Evolutionary conservation across 2,113 vertebrate species (phyloP).

Genomic region (Gasterosteus aculeatus): DNA sequence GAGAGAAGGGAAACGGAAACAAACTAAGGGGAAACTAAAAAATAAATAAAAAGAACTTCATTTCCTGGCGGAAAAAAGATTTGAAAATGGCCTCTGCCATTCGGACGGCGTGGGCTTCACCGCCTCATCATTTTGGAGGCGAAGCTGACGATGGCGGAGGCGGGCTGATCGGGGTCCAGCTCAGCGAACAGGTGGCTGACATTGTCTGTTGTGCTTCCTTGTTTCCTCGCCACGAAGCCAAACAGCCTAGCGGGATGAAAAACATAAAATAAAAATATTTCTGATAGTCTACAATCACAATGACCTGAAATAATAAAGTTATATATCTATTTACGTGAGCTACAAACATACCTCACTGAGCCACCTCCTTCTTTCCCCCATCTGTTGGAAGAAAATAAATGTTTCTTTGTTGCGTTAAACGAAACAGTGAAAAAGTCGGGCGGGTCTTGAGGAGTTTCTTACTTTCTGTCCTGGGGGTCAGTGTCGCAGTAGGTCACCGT

Average conservation of each 20-base stretch:
- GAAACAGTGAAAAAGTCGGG: neutral
- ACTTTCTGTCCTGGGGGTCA: constrained; percentile 96
- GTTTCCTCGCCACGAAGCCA: constrained; percentile 95
- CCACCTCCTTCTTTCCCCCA: constrained; percentile 86
- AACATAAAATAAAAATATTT: constrained; percentile 10
- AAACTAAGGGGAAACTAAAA: constrained; percentile 48
- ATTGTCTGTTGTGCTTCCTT: constrained; percentile 98
- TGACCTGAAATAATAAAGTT: neutral
- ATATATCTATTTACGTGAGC: neutral
- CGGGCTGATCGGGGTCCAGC: constrained; percentile 92
- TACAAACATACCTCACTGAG: constrained; percentile 81
- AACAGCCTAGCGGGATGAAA: constrained; percentile 85
- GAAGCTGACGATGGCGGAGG: constrained; percentile 93
- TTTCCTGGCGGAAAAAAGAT: constrained; percentile 58
- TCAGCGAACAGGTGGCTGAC: constrained; percentile 97
- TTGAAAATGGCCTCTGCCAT: constrained; percentile 42
- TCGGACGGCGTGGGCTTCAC: constrained; percentile 76
- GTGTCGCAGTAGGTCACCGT: constrained; percentile 92
- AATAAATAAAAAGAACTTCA: constrained; percentile 36
- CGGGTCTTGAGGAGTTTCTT: constrained; percentile 43
- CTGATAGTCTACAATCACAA: neutral
- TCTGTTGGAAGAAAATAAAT: constrained; percentile 61
- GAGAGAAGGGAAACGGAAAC: constrained; percentile 39
- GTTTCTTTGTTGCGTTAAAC: neutral
- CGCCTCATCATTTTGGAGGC: constrained; percentile 95